These are phyloP conservation scores for Rafetus swinhoei DNA, from an alignment of 2,113 vertebrate genomes.

Conservation along the genomic window DNA sequence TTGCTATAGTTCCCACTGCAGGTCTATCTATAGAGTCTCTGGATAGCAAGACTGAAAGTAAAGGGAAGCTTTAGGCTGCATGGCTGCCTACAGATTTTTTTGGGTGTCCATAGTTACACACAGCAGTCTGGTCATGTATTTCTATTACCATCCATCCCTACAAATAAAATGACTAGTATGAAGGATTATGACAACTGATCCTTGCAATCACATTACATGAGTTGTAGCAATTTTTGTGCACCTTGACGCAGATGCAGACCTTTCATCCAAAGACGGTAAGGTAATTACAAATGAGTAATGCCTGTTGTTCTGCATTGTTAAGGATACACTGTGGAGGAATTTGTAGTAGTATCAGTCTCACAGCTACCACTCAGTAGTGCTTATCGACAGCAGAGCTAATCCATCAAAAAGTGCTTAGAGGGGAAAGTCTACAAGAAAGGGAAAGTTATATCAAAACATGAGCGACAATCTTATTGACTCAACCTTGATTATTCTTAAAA, in stretches of 20 bases:
- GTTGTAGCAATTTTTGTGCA: neutral
- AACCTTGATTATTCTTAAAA: neutral
- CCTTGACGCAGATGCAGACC: neutral
- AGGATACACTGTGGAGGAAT: constrained; percentile 18
- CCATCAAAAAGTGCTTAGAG: constrained; percentile 8
- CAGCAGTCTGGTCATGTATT: neutral
- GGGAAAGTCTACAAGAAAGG: constrained; percentile 15
- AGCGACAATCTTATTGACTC: constrained; percentile 40
- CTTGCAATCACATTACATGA: neutral
- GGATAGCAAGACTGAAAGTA: neutral
- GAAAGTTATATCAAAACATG: constrained; percentile 16
- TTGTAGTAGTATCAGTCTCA: neutral
- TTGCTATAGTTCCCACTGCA: neutral
- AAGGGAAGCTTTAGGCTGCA: neutral
- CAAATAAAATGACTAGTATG: neutral
- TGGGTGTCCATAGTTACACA: neutral
- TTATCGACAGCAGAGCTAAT: constrained; percentile 16
- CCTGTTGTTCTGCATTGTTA: neutral
- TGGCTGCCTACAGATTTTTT: neutral
- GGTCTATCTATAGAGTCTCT: neutral
- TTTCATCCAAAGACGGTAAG: neutral
- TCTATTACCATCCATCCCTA: neutral
- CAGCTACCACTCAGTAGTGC: neutral
- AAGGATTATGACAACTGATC: neutral
- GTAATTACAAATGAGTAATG: constrained; percentile 11